Percentiles rank a stretch among this genome's conserved stretches.
These are phyloP conservation scores for Argyrosomus regius DNA, from an alignment of 2,797 vertebrate genomes.

Conservation along the genomic window DNA sequence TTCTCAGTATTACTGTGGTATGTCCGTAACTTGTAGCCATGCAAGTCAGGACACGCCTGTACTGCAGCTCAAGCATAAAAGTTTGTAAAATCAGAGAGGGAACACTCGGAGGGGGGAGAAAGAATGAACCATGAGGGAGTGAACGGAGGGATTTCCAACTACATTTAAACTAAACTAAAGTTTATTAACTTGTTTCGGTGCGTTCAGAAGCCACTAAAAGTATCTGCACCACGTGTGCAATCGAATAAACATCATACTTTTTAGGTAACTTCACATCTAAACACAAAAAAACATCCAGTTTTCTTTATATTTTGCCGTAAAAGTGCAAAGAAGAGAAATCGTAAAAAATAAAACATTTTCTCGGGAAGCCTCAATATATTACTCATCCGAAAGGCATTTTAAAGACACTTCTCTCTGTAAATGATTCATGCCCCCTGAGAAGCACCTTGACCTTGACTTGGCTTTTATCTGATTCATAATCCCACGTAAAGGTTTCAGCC, in stretches of 20 bases:
- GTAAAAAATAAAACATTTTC: background rate
- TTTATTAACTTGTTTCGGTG: background rate
- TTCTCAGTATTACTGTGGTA: conserved; percentile 35
- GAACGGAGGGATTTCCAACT: background rate
- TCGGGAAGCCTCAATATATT: background rate
- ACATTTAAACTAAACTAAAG: no score
- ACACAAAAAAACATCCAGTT: no score
- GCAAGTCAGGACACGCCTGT: conserved; percentile 66
- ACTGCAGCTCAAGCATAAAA: background rate
- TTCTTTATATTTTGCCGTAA: no score
- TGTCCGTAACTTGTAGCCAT: conserved; percentile 26
- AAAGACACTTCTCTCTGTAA: conserved; percentile 4
- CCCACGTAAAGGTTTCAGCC: conserved; percentile 9
- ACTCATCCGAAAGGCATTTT: background rate
- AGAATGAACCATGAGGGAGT: background rate
- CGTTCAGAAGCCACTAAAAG: conserved; percentile 1
- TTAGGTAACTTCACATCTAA: background rate
- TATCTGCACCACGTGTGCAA: background rate
- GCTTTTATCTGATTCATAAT: conserved; percentile 12
- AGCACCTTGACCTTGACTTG: background rate
- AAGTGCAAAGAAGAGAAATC: background rate
- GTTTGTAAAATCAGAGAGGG: background rate
- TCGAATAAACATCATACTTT: background rate
- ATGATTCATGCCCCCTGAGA: background rate
- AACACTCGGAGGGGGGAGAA: background rate